Base-by-base conservation (phyloP, 64 coral and sea anemone species). In the Porites australiensis region DNA sequence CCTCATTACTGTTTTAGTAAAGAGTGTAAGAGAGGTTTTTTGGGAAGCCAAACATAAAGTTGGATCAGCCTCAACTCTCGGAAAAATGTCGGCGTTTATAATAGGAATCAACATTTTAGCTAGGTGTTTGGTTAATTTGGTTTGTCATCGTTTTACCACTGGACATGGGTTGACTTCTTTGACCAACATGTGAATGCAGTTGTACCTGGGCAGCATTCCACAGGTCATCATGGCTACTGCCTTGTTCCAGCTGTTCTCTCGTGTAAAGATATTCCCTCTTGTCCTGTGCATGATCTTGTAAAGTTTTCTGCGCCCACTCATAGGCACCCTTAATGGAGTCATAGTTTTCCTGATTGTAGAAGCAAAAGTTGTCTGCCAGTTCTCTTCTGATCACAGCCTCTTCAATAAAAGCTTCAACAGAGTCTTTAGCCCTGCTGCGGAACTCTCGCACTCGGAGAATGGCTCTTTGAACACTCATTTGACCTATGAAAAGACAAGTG, bases 161-260 rank as follows among this genome's bases (percentile, higher is more conserved):
- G 27, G 27, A 37, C 27, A 37, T 37, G 27, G 27, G 27, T 37
- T 37, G 27, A 37, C 27, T 37, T 37, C 27, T 37, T 37, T 37
- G 27, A 37, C 27, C 27, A 37, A 37, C 27, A 37, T 0, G 27
- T 37, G 27, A 37, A 37, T 37, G 27, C 27, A 37, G 27, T 37
- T 23, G 78, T 85, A 95, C 94, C 94, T 95, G 94, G 2, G 95
- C 91, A 55, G 95, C 95, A 79, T 97, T 97, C 95, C 95, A 97
- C 11, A 93, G 75, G 65, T 94, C 83, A 60, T 97, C 95, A 76
- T 90, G 79, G 6, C 88, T 97, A 13, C 75, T 57, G 21, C 91
- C 91, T 18, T 57, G 52, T 78, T 97, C 95, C 14, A 97, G 53
- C 6, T 89, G 37, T 82, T 86, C 95, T 75, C 83, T 45, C 1